Evolutionary conservation across 1,140 invertebrate species (phyloP).

Genomic region (Drosophila punjabiensis): DNA sequence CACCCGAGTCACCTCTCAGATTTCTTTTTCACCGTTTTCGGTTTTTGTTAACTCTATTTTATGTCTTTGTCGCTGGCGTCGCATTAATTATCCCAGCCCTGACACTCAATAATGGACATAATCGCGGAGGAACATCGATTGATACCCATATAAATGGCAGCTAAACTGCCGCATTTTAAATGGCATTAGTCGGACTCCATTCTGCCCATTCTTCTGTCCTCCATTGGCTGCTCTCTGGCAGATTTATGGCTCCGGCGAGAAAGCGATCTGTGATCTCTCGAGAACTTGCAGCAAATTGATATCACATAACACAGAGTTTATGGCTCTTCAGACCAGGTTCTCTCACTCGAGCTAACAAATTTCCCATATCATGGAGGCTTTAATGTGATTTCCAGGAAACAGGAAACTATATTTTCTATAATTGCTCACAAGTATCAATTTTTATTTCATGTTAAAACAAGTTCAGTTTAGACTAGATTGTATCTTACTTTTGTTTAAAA

Average conservation of each 20-base stretch:
- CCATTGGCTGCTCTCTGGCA: constrained; percentile 26
- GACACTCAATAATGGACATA: constrained; percentile 51
- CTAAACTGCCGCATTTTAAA: constrained; percentile 68
- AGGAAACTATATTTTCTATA: neutral
- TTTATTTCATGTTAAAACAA: neutral
- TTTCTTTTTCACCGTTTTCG: constrained; percentile 65
- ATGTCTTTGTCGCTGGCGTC: constrained; percentile 44
- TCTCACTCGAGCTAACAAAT: constrained; percentile 5
- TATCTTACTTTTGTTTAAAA: neutral
- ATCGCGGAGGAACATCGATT: constrained; percentile 46
- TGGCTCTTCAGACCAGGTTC: constrained; percentile 24
- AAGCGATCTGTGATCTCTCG: constrained; percentile 43
- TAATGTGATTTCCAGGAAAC: constrained; percentile 29
- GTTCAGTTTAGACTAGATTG: neutral
- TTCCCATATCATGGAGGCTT: constrained; percentile 24
- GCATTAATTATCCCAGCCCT: constrained; percentile 65
- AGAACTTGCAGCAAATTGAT: constrained; percentile 52
- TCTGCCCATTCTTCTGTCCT: constrained; percentile 37
- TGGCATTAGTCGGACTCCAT: constrained; percentile 57
- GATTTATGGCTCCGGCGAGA: constrained; percentile 65
- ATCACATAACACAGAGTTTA: constrained; percentile 54
- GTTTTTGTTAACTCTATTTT: constrained; percentile 48
- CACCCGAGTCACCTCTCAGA: constrained; percentile 26
- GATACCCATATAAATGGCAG: constrained; percentile 77
- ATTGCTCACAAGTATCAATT: neutral